phyloP scores from a whole-genome alignment of 2,888 invertebrate genomes.

The Dicycla oo region DNA sequence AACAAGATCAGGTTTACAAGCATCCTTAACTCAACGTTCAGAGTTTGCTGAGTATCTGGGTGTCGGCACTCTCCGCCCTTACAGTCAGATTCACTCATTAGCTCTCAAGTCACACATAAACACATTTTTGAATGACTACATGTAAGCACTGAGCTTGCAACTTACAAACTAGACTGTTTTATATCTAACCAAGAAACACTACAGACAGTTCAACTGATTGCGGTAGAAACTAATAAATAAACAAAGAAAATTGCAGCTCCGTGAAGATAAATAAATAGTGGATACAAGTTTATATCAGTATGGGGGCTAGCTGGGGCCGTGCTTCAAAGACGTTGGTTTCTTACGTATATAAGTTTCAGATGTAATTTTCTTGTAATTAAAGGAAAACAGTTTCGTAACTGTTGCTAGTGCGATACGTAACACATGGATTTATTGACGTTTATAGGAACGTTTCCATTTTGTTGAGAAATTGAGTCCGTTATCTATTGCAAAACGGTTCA shows the following conservation, averaged over 20 bases:
- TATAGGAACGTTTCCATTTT: background rate
- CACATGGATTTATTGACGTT: background rate
- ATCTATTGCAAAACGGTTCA: too few relatives aligned
- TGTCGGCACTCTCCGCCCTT: background rate
- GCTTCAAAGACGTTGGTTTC: background rate
- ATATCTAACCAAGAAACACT: conserved; percentile 24
- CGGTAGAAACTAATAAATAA: conserved; percentile 41
- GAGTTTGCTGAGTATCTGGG: background rate
- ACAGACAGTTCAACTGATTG: conserved; percentile 25
- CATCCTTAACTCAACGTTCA: background rate
- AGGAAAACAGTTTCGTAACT: background rate
- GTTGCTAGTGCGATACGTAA: too few relatives aligned
- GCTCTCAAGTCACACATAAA: conserved; percentile 1
- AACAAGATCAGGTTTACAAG: background rate
- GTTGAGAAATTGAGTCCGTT: too few relatives aligned
- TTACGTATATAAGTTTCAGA: background rate
- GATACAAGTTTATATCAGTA: conserved; percentile 31
- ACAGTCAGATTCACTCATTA: background rate
- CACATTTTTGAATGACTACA: conserved; percentile 6
- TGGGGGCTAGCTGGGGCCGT: background rate
- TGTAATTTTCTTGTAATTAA: background rate
- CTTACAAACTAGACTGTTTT: conserved; percentile 26
- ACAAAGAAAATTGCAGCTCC: conserved; percentile 31
- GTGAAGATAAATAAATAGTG: conserved; percentile 37
- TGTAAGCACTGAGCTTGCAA: conserved; percentile 3